Base-by-base conservation (phyloP, 1,140 invertebrate species). In the Zaprionus kolodkinae region DNA sequence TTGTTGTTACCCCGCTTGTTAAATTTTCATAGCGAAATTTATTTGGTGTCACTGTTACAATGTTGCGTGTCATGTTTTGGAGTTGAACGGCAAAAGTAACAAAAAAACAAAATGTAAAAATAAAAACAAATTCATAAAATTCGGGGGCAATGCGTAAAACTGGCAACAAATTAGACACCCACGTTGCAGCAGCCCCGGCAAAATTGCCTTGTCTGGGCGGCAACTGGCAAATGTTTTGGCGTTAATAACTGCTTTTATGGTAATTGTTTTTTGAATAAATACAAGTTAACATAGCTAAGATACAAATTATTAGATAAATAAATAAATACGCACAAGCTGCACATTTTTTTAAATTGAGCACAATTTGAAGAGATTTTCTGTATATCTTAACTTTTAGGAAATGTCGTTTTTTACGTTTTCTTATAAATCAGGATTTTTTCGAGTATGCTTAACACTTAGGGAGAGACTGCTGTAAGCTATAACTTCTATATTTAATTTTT, bases 21-120 rank as follows among this genome's bases (percentile, higher is more conserved):
- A 38, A 78, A 74, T 55, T 74, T 75, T 72, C 54, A 69, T 72
- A 61, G 72, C 68, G 61, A 84, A 81, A 79, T 75, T 54, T 74
- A 84, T 87, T 87, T 88, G 57, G 78, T 81, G 80, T 87, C 71
- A 89, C 71, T 88, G 70, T 63, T 74, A 79, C 79, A 81, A 79
- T 86, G 83, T 82, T 87, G 76, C 71, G 55, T 77, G 72, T 82
- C 76, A 79, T 78, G 67, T 78, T 68, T 52, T 43, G 50, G 36
- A 77, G 65, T 74, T 64, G 43, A 45, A 27, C 52, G 38, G 30
- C 38, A 33, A 30, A 55, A 6, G 7, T 33, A 40, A 33, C 10
- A 72, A 6, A 60, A 6, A 36, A 33, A 25, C 36, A 65, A 57
- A 2, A 4, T 30, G 4, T 36, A 67, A 36, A 50, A 1, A 11